Evolutionary conservation across 1,140 invertebrate genomes (phyloP), one percentile per base, ranked within the genome.

Genomic region (Caenorhabditis inopinata): DNA sequence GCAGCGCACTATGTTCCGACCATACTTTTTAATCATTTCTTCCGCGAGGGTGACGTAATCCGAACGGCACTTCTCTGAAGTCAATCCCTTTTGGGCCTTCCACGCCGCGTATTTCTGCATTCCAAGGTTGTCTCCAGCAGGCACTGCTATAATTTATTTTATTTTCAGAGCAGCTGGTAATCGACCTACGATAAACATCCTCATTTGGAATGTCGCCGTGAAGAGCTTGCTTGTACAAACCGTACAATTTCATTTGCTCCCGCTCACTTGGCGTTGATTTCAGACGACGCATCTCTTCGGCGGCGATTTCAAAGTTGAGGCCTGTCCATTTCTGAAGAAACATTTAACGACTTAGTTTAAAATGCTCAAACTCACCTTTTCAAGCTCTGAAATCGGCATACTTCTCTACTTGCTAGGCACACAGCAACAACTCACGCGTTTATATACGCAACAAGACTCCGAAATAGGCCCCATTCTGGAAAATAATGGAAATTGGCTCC

Each of bases 141-240:
- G 32, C 1, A 45, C 45, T 23, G 47, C 46, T 74, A 32, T 23
- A 62, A 53, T 18, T 47, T 76, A 45, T 42, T 23, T 75, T 35
- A 25, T 29, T 14, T 68, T 46, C 25, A 76, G 21, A 51, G 18
- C n/a, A 42, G 2, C 3, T 38, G 29, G 3, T 2, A 62, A 9
- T 42, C 38, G 38, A 68, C 58, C 83, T 68, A 83, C 82, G 79
- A 42, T 83, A 83, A 5, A 58, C 23, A 25, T 83, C 82, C 38
- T 47, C 74, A n/a, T 82, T 38, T 2, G 82, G 82, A 74, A 83
- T 82, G 48, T 83, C 76, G 4, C 82, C 82, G 62, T 83, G 82
- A 49, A 83, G 32, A 21, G 82, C 80, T 68, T 83, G 82, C 38
- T 83, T 83, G 51, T 83, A 83, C 14, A 83, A 49, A n/a, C 81